These are phyloP conservation scores for Bombus affinis DNA, from an alignment of 1,140 invertebrate genomes.

Conservation along the genomic window DNA sequence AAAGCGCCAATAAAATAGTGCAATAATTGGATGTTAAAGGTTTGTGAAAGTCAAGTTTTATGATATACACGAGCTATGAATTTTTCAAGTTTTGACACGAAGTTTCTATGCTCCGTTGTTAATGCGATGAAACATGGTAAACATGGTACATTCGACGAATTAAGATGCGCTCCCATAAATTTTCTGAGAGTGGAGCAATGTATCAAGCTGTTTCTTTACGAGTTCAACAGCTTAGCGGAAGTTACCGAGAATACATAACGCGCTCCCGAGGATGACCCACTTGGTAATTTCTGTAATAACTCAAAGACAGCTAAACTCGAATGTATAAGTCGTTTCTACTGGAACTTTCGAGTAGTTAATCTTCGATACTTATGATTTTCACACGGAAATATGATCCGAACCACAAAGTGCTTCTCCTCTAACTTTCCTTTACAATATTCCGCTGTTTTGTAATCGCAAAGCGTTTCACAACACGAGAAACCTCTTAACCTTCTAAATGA, in stretches of 20 bases:
- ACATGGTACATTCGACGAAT: background rate
- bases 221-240: slow-evolving; percentile 26
- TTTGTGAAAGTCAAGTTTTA: too few species aligned
- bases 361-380: background rate
- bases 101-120: background rate
- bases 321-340: background rate
- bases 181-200: background rate
- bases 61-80: too few species aligned
- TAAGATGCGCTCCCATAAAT: background rate
- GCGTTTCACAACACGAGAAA: background rate
- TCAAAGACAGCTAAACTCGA: slow-evolving; percentile 23
- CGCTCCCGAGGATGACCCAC: slow-evolving; percentile 11
- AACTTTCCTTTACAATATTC: background rate
- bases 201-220: slow-evolving; percentile 23
- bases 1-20: too few species aligned
- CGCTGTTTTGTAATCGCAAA: background rate
- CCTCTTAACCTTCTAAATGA: background rate
- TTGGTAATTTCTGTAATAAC: slow-evolving; percentile 38
- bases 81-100: background rate
- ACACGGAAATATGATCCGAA: background rate
- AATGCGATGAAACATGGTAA: background rate
- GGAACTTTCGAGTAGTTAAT: background rate
- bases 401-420: background rate
- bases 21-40: too few species aligned
- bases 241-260: slow-evolving; percentile 15